Evolutionary conservation across 1,140 invertebrate genomes (phyloP).

Genomic region (Drosophila eugracilis): DNA sequence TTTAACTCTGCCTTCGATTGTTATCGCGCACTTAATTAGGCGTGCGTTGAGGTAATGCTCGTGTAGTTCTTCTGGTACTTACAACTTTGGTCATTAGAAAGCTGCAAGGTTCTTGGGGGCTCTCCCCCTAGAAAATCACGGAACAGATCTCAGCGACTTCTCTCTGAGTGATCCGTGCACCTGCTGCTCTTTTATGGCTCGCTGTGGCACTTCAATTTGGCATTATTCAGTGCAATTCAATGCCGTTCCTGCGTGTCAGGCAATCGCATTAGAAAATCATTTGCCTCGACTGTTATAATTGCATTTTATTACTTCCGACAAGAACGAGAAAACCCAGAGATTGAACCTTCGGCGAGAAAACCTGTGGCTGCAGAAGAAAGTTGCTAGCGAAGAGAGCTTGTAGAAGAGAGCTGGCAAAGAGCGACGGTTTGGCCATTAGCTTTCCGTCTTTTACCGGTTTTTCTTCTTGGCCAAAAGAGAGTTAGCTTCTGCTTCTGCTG

Average conservation of each 20-base stretch:
- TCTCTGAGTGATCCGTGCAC: conserved; percentile 41
- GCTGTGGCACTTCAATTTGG: conserved; percentile 53
- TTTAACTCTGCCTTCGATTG: conserved; percentile 40
- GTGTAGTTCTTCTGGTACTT: conserved; percentile 24
- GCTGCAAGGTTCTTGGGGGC: conserved; percentile 36
- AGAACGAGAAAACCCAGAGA: conserved; percentile 36
- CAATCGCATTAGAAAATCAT: conserved; percentile 71
- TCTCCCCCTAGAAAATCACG: background rate
- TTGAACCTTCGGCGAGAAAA: conserved; percentile 43
- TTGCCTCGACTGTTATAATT: conserved; percentile 61
- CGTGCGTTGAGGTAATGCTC: conserved; percentile 65
- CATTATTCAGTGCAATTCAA: conserved; percentile 46
- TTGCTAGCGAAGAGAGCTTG: too few relatives aligned
- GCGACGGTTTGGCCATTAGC: conserved; percentile 48
- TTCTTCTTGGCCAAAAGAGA: conserved; percentile 49
- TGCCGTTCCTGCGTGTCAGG: conserved; percentile 38
- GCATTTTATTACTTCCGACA: conserved; percentile 75
- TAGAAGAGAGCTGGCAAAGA: conserved; percentile 54
- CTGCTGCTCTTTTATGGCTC: conserved; percentile 28
- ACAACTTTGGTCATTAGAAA: conserved; percentile 58
- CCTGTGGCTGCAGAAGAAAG: conserved; percentile 58
- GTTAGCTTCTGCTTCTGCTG: conserved; percentile 51
- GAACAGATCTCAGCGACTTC: conserved; percentile 17
- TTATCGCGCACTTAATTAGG: conserved; percentile 78
- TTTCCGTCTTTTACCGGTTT: conserved; percentile 74